Evolutionary conservation across 2,113 vertebrate genomes (phyloP).

Genomic region (Callocephalon fimbriatum): DNA sequence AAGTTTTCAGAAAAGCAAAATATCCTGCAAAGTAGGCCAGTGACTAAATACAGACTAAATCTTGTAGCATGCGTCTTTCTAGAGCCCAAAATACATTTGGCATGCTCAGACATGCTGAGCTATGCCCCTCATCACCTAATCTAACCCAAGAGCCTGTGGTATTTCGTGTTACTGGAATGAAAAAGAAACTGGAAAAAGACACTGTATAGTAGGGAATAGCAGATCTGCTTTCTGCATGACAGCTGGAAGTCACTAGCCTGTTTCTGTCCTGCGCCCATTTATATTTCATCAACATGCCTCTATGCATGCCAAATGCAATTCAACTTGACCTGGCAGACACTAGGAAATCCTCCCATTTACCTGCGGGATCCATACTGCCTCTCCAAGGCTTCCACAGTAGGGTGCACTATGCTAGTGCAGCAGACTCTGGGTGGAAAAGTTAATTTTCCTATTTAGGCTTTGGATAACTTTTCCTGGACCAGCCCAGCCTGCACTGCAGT

Average conservation of each 20-base stretch:
- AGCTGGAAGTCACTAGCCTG: neutral
- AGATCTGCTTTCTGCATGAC: neutral
- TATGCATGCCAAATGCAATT: neutral
- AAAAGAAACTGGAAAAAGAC: neutral
- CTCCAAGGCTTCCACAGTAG: neutral
- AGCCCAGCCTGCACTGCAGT: neutral
- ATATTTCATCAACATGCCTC: neutral
- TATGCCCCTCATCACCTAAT: slow-evolving; percentile 45
- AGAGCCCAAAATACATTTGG: slow-evolving; percentile 59
- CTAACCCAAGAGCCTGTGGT: neutral
- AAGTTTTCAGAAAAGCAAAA: slow-evolving; percentile 58
- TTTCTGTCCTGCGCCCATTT: neutral
- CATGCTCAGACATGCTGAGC: neutral
- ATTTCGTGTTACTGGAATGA: neutral
- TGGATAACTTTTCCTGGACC: neutral
- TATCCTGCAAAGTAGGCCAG: slow-evolving; percentile 48
- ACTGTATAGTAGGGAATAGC: neutral
- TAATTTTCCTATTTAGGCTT: neutral
- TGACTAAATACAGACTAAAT: slow-evolving; percentile 62
- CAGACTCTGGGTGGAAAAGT: neutral
- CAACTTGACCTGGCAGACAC: neutral
- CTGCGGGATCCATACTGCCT: accelerated
- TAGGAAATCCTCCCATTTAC: neutral
- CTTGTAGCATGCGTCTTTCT: slow-evolving; percentile 19
- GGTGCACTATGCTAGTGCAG: accelerated